A percentile compares a stretch with the other conserved stretches of the same genome.
These are phyloP conservation scores for Sardina pilchardus DNA, from an alignment of 2,113 vertebrate genomes.

Conservation along the genomic window DNA sequence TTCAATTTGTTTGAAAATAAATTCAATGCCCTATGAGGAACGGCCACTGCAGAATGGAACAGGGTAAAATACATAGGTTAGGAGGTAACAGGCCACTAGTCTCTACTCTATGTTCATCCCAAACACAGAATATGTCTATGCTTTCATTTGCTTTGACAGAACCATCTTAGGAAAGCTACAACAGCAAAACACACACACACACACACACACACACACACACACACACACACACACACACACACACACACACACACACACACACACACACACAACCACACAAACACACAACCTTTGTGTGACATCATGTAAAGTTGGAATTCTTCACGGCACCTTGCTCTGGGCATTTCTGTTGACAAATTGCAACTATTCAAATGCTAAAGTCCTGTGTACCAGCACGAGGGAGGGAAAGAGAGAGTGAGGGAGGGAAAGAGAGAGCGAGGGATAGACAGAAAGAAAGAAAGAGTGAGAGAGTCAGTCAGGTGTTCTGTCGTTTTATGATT, in stretches of 20 bases:
- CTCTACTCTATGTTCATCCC: background rate
- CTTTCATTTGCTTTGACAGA: background rate
- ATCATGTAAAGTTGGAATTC: background rate
- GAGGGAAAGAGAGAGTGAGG: background rate
- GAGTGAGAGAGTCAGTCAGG: conserved; percentile 48
- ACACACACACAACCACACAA: too few relatives aligned
- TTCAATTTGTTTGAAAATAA: too few relatives aligned
- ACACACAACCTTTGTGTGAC: background rate
- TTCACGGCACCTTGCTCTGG: background rate
- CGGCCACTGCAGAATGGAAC: too few relatives aligned
- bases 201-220: too few relatives aligned
- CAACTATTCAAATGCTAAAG: background rate
- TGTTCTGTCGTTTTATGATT: conserved; percentile 60
- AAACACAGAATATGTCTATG: background rate
- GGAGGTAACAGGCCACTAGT: too few relatives aligned
- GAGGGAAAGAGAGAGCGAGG: background rate
- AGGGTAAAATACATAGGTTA: too few relatives aligned
- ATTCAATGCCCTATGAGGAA: too few relatives aligned
- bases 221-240: too few relatives aligned
- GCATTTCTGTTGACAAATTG: background rate
- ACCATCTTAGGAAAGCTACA: background rate
- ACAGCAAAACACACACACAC: background rate
- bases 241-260: too few relatives aligned
- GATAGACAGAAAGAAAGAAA: background rate
- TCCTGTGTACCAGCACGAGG: background rate